Conservation (phyloP, 1,140 invertebrate genomes). For the Hycleus cichorii region DNA sequence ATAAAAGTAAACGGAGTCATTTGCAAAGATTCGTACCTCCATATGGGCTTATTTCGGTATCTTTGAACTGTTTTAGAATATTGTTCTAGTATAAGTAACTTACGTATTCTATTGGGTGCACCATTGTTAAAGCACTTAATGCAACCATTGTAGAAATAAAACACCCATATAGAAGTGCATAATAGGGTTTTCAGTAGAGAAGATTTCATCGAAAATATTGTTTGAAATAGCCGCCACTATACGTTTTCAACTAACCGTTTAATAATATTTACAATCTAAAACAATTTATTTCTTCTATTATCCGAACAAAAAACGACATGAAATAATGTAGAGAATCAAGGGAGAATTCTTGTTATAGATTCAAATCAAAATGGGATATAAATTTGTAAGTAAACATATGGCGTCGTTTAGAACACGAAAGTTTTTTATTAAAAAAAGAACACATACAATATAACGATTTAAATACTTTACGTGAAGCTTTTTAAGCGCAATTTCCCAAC, state of each 20-base stretch:
- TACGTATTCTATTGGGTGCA: conserved; percentile 14
- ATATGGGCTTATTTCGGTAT: background rate
- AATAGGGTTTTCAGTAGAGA: conserved; percentile 5
- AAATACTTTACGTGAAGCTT: too few species aligned
- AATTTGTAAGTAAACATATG: conserved; percentile 6
- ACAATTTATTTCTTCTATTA: background rate
- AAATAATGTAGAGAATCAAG: background rate
- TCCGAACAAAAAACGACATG: background rate
- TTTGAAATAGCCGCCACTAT: conserved; percentile 9
- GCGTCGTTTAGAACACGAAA: background rate
- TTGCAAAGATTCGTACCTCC: background rate
- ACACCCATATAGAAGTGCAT: conserved; percentile 4
- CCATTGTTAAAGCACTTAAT: conserved; percentile 18
- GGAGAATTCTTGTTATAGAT: background rate
- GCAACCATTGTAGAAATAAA: conserved; percentile 17
- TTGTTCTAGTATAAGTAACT: background rate
- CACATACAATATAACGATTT: too few species aligned
- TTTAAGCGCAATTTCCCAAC: too few species aligned
- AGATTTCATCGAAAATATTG: conserved; percentile 17
- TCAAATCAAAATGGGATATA: background rate
- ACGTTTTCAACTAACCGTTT: background rate
- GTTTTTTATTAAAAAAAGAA: too few species aligned
- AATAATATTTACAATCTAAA: background rate
- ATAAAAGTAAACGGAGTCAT: background rate
- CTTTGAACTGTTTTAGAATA: background rate